These are phyloP conservation scores for Whitmania pigra DNA, from an alignment of 1,140 invertebrate species.

Conservation along the genomic window DNA sequence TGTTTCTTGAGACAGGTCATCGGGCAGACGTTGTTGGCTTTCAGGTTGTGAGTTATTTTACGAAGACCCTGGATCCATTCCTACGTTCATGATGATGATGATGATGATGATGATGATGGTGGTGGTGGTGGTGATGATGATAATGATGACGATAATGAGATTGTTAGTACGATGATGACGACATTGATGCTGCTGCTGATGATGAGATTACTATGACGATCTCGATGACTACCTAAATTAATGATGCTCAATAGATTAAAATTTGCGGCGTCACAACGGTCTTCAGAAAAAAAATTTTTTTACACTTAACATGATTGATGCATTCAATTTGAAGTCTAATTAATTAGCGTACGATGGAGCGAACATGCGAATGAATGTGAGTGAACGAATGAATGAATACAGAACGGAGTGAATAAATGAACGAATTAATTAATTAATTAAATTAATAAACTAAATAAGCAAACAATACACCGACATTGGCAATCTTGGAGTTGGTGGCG, in stretches of 20 bases:
- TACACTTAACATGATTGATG: too few species aligned
- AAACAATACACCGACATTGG: slow-evolving; percentile 55
- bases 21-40: slow-evolving; percentile 86
- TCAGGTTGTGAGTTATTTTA: slow-evolving; percentile 85
- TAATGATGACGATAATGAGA: slow-evolving; percentile 3
- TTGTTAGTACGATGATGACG: neutral
- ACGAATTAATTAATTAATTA: neutral
- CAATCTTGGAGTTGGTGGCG: slow-evolving; percentile 74
- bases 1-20: slow-evolving; percentile 92
- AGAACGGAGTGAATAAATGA: neutral
- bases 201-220: neutral
- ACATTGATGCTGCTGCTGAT: neutral
- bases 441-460: neutral
- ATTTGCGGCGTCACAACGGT: too few species aligned
- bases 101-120: slow-evolving; percentile 7
- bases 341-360: too few species aligned
- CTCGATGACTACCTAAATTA: too few species aligned
- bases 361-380: too few species aligned
- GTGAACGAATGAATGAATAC: neutral
- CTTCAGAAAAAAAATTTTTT: too few species aligned
- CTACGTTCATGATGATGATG: slow-evolving; percentile 47
- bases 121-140: neutral
- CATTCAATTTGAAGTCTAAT: too few species aligned
- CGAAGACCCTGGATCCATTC: slow-evolving; percentile 80
- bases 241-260: too few species aligned